Percentiles rank a stretch among this genome's conserved stretches.
Conservation (phyloP, 1,140 invertebrate species). For the Cepaea nemoralis region DNA sequence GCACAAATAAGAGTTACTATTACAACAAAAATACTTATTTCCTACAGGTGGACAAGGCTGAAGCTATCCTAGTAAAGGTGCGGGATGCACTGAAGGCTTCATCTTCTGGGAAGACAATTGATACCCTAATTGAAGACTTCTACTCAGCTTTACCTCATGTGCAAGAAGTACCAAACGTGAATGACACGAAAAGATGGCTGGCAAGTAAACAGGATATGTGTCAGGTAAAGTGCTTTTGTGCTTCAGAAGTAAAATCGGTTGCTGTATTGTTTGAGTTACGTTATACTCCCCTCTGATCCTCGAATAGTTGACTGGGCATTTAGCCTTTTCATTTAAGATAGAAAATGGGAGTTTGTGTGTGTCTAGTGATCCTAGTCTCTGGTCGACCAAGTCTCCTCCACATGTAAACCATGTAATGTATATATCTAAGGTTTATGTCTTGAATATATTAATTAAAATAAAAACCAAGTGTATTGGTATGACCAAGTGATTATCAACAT, state of each 20-base stretch:
- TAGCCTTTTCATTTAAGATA: too few species aligned
- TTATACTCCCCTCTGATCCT: too few species aligned
- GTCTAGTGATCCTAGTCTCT: background rate
- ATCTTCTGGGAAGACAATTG: slow-evolving; percentile 38
- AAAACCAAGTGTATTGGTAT: too few species aligned
- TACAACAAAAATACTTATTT: too few species aligned
- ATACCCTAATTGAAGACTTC: slow-evolving; percentile 55
- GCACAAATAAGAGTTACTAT: too few species aligned
- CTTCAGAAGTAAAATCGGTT: background rate
- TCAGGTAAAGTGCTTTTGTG: slow-evolving; percentile 56
- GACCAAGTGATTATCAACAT: too few species aligned
- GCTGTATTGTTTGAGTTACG: background rate
- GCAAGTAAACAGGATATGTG: slow-evolving; percentile 66
- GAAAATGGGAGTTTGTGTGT: too few species aligned
- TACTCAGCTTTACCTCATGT: slow-evolving; percentile 60
- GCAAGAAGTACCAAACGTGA: background rate
- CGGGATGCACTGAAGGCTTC: slow-evolving; percentile 49
- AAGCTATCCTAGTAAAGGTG: slow-evolving; percentile 64
- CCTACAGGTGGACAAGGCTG: slow-evolving; percentile 71
- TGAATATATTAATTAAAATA: too few species aligned
- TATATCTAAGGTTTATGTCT: too few species aligned
- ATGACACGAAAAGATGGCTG: slow-evolving; percentile 50
- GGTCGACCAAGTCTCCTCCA: too few species aligned
- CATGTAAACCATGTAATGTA: too few species aligned
- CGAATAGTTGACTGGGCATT: too few species aligned